phyloP scores from a whole-genome alignment of 1,140 invertebrate genomes.

The Trichonephila inaurata region DNA sequence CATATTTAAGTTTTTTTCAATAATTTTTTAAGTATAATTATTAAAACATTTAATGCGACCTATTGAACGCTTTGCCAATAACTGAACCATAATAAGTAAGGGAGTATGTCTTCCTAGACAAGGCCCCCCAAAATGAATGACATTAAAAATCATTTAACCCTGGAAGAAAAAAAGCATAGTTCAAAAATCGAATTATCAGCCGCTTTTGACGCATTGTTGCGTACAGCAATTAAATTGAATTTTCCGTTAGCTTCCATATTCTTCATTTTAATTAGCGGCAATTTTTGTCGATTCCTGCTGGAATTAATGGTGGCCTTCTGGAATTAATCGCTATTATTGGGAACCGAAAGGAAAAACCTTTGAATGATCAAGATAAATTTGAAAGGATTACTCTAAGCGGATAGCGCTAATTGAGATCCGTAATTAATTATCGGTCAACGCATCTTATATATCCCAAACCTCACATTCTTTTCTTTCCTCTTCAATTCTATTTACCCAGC shows the following conservation, averaged over 20 bases:
- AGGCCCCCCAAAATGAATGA: neutral
- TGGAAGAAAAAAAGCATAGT: neutral
- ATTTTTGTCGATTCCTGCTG: constrained; percentile 24
- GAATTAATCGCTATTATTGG: constrained; percentile 41
- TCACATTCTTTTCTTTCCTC: neutral
- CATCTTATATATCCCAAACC: neutral
- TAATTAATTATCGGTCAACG: constrained; percentile 51
- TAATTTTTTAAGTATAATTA: neutral
- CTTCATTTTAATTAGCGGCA: constrained; percentile 33
- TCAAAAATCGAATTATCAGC: neutral
- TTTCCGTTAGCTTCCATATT: neutral
- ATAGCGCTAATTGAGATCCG: constrained; percentile 47
- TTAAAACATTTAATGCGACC: neutral
- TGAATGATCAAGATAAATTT: constrained; percentile 36
- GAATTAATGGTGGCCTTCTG: constrained; percentile 33
- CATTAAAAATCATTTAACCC: neutral
- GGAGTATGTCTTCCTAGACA: neutral
- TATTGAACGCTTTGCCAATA: neutral
- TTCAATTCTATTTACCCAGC: neutral
- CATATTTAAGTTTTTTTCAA: neutral
- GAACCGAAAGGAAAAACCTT: neutral
- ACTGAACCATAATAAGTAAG: neutral
- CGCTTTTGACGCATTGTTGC: constrained; percentile 14
- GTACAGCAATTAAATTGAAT: constrained; percentile 49
- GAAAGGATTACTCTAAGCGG: constrained; percentile 37